Base-by-base conservation (phyloP, 2,113 vertebrate genomes). In the Vulpes lagopus region DNA sequence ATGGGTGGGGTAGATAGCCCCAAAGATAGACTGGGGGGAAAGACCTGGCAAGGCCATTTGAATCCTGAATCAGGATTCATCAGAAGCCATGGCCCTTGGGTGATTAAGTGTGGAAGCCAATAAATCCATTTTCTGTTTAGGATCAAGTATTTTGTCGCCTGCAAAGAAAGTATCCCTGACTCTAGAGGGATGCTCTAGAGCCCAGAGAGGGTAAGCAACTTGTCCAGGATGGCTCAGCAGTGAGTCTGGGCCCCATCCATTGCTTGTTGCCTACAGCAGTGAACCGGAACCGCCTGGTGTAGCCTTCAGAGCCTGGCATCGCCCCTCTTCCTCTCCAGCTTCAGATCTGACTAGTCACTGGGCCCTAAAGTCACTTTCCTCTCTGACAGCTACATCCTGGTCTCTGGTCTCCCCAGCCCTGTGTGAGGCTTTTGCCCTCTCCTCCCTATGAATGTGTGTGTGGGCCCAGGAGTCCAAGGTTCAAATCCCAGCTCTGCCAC, bases 311-410 rank as follows among this genome's bases (percentile, higher is more conserved):
- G 73, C 30, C 27, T 20, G 20, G n/a, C 74, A 16, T 0, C 3
- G 67, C 35, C 69, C 71, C 27, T 20, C 0, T 30, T 7, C 49
- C 60, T 55, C 60, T 60, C 43, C 22, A 5, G 60, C 27, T 82
- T 81, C 43, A 23, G 35, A 23, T 57, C 27, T 57, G 35, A 0
- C n/a, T 35, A 0, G 55, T 67, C 16, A 2, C 23, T 14, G 7
- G 25, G 55, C 62, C 83, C 60, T 23, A 23, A 25, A 35, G 27
- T 38, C 32, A 2, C 59, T 17, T 16, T 32, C 17, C 25, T 51
- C 27, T 35, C 9, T 0, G 30, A 89, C 8, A 20, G 11, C 0
- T 9, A 27, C 7, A 17, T 19, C 53, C 60, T 10, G 0, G 22
- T 11, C 51, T 60, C 60, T 5, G 0, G 69, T 30, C 69, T 88